Base-by-base conservation (phyloP, 2,797 vertebrate genomes). In the Enteromius paludinosus region DNA sequence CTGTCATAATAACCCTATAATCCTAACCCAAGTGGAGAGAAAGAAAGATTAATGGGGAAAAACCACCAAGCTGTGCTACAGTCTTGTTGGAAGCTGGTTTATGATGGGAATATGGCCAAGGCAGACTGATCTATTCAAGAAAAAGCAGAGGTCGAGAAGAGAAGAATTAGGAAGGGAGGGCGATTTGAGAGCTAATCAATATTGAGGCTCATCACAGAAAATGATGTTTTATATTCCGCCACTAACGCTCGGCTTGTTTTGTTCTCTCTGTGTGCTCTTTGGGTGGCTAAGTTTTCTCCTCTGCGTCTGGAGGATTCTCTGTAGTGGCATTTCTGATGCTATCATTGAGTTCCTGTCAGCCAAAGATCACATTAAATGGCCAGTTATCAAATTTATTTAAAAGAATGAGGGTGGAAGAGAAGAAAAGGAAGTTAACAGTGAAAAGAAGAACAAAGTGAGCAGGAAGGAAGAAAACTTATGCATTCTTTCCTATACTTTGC, bases 1-100 rank as follows among this genome's bases (percentile, higher is more conserved):
- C 18, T 72, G 17, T 72, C 70, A 52, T 30, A 28, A 71, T 12
- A 71, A 33, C 45, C 15, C 25, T 71, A 71, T 49, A 20, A 33
- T 30, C 70, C 28, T 52, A 52, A 72, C 10, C 17, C 28, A 14
- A 33, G 41, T 64, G 83, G 73, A 87, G 87, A 87, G 85, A 70
- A 76, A 82, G 82, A 91, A 86, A 87, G 84, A 87, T 90, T 84
- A 87, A 85, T 89, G 88, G 88, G 89, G 84, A 82, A 79, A 85
- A 76, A 47, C 12, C 14, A 41, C 23, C 20, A 38, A 56, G 90
- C 90, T 89, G 89, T 89, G 89, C 87, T 88, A 89, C 86, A 89
- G 84, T 84, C 87, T 91, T 89, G 5, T 90, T 86, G 84, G 88
- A 91, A 89, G 88, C 88, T n/a, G 87, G 80, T 87, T 90, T 87